A percentile compares a stretch with the other conserved stretches of the same genome.
phyloP scores from a whole-genome alignment of 2,797 vertebrate genomes.

The Halcyon chelicuti region DNA sequence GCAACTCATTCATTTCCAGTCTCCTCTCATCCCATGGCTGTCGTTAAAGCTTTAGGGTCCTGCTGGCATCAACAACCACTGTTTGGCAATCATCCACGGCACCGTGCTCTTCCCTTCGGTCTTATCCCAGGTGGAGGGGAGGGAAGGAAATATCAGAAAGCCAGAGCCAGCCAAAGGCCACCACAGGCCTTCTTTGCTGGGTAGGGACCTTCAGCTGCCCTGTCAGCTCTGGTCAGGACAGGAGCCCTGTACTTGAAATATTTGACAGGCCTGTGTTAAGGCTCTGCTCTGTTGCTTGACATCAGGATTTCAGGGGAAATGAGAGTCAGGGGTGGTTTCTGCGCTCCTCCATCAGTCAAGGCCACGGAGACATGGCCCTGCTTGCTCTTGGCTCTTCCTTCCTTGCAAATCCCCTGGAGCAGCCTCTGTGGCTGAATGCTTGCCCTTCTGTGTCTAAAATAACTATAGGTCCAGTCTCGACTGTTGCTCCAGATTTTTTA shows the following conservation, averaged over 20 bases:
- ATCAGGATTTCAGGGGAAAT: not conserved
- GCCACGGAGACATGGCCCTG: fast-evolving
- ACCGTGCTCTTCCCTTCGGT: fast-evolving
- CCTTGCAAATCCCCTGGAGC: not conserved
- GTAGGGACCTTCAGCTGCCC: not conserved
- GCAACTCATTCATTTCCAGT: not conserved
- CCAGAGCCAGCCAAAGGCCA: not conserved
- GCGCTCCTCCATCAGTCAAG: fast-evolving
- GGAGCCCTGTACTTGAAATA: fast-evolving
- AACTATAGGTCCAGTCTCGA: not conserved
- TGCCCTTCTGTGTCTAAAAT: not conserved
- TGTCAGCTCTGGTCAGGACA: not conserved
- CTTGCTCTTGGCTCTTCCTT: not conserved
- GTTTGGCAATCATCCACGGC: not conserved
- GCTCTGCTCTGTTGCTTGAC: not conserved
- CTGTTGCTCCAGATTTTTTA: not conserved
- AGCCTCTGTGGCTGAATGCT: fast-evolving
- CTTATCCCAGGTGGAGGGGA: not conserved
- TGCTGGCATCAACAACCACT: not conserved
- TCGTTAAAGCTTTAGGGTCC: not conserved
- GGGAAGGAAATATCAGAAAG: not conserved
- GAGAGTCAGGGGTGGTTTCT: not conserved
- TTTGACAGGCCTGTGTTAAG: not conserved
- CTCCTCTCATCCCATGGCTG: not conserved
- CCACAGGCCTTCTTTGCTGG: not conserved